phyloP scores from a whole-genome alignment of 1,140 invertebrate species.

The Danaus melanippus region DNA sequence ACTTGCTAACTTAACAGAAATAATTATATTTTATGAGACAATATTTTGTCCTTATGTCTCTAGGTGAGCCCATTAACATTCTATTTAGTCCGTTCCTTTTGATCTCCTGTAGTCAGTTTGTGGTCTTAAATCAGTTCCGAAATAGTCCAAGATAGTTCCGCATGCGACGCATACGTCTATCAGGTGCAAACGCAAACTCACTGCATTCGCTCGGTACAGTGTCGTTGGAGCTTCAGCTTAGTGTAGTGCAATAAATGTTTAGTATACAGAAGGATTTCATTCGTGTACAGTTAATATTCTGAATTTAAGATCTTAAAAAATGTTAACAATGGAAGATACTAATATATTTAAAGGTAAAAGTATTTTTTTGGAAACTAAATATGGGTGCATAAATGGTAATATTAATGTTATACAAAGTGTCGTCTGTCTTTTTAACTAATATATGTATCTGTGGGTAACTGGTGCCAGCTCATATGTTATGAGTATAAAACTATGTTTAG shows the following conservation, averaged over 20 bases:
- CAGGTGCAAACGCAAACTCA: slow-evolving; percentile 44
- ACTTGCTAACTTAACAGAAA: not conserved
- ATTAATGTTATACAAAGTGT: too few species aligned
- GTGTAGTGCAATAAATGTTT: too few species aligned
- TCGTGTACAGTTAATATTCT: too few species aligned
- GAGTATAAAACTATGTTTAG: slow-evolving; percentile 11
- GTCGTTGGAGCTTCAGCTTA: too few species aligned
- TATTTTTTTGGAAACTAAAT: not conserved
- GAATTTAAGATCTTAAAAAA: too few species aligned
- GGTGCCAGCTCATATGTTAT: not conserved
- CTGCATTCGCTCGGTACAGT: too few species aligned
- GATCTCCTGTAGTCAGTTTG: slow-evolving; percentile 56
- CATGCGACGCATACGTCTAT: slow-evolving; percentile 45
- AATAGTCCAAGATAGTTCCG: slow-evolving; percentile 62
- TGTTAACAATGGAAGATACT: slow-evolving; percentile 1
- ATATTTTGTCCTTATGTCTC: not conserved
- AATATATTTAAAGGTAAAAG: slow-evolving; percentile 15
- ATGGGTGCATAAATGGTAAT: too few species aligned
- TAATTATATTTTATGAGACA: not conserved
- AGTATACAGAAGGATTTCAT: too few species aligned
- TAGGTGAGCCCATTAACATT: slow-evolving; percentile 28
- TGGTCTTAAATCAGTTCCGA: slow-evolving; percentile 58
- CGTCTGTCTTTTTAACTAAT: too few species aligned
- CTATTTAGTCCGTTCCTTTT: slow-evolving; percentile 37
- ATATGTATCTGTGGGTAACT: too few species aligned